Evolutionary conservation across 2,113 vertebrate genomes (phyloP), one percentile per base, ranked within the genome.

Genomic region (Hippocampus mohnikei): DNA sequence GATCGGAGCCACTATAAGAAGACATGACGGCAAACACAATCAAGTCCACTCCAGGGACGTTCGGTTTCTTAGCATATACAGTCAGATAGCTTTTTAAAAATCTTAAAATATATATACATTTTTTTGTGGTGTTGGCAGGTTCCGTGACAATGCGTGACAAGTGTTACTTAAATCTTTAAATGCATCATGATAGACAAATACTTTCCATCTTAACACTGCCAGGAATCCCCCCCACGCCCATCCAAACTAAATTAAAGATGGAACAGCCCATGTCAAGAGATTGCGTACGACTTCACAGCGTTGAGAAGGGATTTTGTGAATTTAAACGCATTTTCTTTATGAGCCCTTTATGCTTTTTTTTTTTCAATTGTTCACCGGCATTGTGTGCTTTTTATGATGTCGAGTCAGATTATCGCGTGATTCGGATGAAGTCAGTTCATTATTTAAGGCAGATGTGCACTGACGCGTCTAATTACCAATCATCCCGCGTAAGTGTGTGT

Each of bases 371-470:
- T 18, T 60, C 58, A 33, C 27, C 29, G 11, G 15, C 27, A 60
- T 33, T 8, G 58, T 59, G 58, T 59, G 58, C 33, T 27, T 59
- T 37, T 58, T 27, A 58, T 25, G 56, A 59, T 59, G 27, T 33
- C 27, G 58, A 60, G 15, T 60, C 8, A 15, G 15, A 60, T 16
- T 18, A 60, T 33, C 6, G 27, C 13, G 9, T 18, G 15, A 18
- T 33, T 60, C 7, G 4, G 29, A 60, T 60, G 58, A 60, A 60
- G 27, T 60, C 27, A 33, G 15, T 33, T 60, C 27, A 60, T 60
- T 60, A 60, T 60, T 60, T 60, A 60, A 60, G 58, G 58, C 58
- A 60, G 58, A 60, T 60, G 58, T 60, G 58, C 3, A 33, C 58
- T 60, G 58, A 60, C 58, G 15, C 16, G 27, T 60, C 25, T 60